Evolutionary conservation across 2,888 invertebrate species (phyloP).

Genomic region (Pardosa pseudoannulata): DNA sequence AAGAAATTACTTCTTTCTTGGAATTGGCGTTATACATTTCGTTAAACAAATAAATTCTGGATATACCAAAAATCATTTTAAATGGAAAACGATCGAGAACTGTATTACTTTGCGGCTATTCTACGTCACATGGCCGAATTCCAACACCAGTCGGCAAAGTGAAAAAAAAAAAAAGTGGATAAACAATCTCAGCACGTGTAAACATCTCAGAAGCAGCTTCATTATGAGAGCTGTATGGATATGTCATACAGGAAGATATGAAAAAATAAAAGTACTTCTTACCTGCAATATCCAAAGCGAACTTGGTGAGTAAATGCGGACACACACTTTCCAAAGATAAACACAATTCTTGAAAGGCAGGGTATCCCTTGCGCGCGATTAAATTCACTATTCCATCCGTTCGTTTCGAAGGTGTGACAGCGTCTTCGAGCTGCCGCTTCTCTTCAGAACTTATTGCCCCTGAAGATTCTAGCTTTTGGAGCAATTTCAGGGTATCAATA

Average conservation of each 20-base stretch:
- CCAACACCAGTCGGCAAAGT: neutral
- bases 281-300: constrained; percentile 69
- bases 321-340: constrained; percentile 76
- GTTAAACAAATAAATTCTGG: too few species aligned
- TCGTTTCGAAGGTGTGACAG: constrained; percentile 74
- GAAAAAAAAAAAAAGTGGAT: neutral
- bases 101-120: too few species aligned
- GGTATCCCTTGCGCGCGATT: constrained; percentile 76
- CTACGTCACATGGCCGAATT: neutral
- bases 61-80: too few species aligned
- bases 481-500: constrained; percentile 75
- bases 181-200: neutral
- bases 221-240: neutral
- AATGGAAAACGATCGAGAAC: too few species aligned
- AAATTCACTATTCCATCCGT: constrained; percentile 76
- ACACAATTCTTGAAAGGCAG: constrained; percentile 77
- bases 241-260: neutral
- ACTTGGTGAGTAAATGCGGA: constrained; percentile 73
- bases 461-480: constrained; percentile 75
- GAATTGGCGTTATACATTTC: too few species aligned
- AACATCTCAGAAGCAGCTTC: neutral
- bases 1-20: too few species aligned
- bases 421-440: constrained; percentile 75
- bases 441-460: constrained; percentile 76
- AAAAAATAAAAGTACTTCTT: neutral